These are phyloP conservation scores for Orientallactaga bullata DNA, from an alignment of 2,113 vertebrate species.

Conservation along the genomic window DNA sequence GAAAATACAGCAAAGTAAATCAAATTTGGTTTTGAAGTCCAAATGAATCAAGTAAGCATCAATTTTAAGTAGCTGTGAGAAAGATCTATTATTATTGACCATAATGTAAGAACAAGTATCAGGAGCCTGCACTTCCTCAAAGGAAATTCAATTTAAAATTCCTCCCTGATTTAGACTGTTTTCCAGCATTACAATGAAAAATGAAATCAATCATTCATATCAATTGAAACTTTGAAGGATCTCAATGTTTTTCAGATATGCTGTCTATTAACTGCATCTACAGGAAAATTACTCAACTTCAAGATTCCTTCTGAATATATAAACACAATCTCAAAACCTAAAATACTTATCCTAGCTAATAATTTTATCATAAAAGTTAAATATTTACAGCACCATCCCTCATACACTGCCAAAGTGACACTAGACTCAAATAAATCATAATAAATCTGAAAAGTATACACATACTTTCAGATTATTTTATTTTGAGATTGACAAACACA, in stretches of 20 bases:
- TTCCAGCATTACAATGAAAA: conserved; percentile 55
- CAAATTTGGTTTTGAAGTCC: conserved; percentile 52
- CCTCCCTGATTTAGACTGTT: background rate
- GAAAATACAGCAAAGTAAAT: background rate
- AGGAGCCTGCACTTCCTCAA: background rate
- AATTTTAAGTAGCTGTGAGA: conserved; percentile 2
- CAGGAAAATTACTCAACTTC: conserved; percentile 24
- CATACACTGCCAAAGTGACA: background rate
- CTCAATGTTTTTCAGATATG: conserved; percentile 38
- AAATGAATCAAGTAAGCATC: conserved; percentile 48
- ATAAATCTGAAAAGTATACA: background rate
- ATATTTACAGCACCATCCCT: background rate
- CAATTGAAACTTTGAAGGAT: conserved; percentile 22
- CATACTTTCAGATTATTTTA: background rate
- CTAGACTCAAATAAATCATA: background rate
- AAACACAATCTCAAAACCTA: background rate
- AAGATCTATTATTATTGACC: background rate
- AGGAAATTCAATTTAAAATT: conserved; percentile 34
- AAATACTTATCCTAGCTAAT: background rate
- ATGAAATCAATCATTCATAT: conserved; percentile 19
- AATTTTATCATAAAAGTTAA: background rate
- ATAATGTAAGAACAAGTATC: background rate
- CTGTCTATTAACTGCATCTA: background rate
- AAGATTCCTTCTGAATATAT: background rate
- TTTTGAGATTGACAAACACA: background rate